phyloP scores from a whole-genome alignment of 92 coral and sea anemone genomes.

The Palythoa heliodiscus region DNA sequence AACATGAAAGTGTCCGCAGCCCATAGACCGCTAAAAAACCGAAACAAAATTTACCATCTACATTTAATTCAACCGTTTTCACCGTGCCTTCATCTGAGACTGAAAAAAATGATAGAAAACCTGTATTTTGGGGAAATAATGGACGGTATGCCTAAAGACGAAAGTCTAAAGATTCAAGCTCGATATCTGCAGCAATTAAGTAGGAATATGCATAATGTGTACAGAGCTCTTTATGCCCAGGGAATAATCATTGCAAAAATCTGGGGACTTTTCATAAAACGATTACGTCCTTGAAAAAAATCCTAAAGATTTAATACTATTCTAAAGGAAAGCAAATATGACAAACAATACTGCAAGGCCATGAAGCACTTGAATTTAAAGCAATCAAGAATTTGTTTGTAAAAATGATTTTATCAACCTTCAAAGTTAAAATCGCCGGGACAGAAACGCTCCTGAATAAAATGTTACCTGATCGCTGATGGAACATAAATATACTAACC shows the following conservation, averaged over 20 bases:
- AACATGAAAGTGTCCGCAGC: not conserved
- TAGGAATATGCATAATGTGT: not conserved
- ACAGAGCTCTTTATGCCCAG: not conserved
- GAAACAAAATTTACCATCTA: not conserved
- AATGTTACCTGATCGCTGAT: not conserved
- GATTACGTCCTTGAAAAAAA: not conserved
- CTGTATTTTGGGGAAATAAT: not conserved
- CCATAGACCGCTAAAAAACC: not conserved
- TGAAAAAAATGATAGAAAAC: not conserved
- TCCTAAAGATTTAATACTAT: not conserved
- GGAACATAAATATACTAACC: constrained; percentile 67
- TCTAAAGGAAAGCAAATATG: not conserved
- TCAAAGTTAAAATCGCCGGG: not conserved
- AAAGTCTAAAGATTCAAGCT: not conserved
- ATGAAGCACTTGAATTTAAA: not conserved
- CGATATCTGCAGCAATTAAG: not conserved
- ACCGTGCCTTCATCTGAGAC: not conserved
- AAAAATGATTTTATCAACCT: not conserved
- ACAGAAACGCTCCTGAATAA: not conserved
- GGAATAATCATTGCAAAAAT: not conserved
- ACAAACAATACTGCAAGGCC: not conserved
- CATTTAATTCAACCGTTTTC: not conserved
- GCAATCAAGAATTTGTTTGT: not conserved
- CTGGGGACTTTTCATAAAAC: not conserved
- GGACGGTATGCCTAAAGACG: not conserved